phyloP scores from a whole-genome alignment of 2,797 vertebrate species.

The Chelonia mydas region DNA sequence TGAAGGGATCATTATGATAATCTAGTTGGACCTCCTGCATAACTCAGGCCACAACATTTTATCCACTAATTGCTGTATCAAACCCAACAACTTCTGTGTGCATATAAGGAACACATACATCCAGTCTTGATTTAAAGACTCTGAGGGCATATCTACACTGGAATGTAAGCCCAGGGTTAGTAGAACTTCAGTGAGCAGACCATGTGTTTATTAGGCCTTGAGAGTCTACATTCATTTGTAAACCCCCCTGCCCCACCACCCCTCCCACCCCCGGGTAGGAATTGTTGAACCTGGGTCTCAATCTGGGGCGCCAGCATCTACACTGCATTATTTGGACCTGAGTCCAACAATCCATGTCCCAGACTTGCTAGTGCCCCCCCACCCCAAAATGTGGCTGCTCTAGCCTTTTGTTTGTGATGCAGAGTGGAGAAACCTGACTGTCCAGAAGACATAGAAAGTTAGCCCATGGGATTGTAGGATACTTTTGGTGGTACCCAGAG shows the following conservation, averaged over 20 bases:
- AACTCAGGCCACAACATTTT: background rate
- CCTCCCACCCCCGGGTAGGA: background rate
- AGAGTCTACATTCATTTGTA: background rate
- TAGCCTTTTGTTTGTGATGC: background rate
- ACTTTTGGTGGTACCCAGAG: background rate
- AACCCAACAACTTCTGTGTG: conserved; percentile 4
- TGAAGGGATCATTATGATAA: background rate
- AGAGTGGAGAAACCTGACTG: background rate
- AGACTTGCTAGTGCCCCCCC: background rate
- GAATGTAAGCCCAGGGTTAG: background rate
- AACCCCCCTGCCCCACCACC: too few relatives aligned
- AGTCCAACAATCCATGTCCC: background rate
- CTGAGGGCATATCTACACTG: background rate
- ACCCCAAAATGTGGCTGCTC: background rate
- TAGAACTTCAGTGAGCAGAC: background rate
- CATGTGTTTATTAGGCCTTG: background rate
- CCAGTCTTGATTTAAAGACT: background rate
- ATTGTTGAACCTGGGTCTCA: background rate
- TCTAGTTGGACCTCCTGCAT: background rate
- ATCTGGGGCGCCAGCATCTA: background rate
- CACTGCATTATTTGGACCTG: background rate
- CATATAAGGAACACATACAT: background rate
- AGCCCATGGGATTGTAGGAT: background rate
- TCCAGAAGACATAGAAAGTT: background rate
- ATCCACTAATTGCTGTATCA: background rate